Conservation (phyloP, 2,888 invertebrate species). For the Leptopterna dolabrata region DNA sequence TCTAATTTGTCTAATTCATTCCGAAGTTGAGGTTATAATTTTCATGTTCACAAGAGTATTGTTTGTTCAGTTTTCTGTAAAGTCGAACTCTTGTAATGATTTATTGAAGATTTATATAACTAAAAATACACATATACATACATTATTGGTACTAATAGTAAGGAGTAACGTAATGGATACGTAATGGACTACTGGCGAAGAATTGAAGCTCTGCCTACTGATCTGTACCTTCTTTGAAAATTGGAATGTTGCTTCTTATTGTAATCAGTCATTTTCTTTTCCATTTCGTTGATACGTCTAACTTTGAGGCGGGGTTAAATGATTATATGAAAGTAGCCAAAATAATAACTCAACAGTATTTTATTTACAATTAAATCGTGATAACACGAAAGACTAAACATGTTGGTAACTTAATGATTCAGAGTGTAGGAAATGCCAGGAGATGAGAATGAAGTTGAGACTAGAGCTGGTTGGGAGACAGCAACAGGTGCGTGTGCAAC, state of each 20-base stretch:
- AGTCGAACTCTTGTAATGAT: too few relatives aligned
- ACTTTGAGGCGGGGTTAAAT: background rate
- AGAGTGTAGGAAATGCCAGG: constrained; percentile 48
- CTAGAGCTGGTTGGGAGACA: constrained; percentile 51
- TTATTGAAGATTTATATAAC: too few relatives aligned
- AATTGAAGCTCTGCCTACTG: too few relatives aligned
- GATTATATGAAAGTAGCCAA: background rate
- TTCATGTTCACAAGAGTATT: too few relatives aligned
- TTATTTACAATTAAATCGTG: constrained; percentile 1
- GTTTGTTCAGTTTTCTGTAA: too few relatives aligned
- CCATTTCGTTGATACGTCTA: background rate
- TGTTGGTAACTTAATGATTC: constrained; percentile 39
- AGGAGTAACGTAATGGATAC: too few relatives aligned
- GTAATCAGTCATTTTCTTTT: background rate
- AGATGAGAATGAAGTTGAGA: constrained; percentile 55
- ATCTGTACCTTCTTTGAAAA: too few relatives aligned
- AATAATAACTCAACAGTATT: background rate
- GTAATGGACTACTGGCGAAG: too few relatives aligned
- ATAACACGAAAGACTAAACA: background rate
- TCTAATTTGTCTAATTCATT: too few relatives aligned
- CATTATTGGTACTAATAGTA: too few relatives aligned
- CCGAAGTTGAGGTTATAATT: too few relatives aligned
- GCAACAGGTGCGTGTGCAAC: constrained; percentile 46
- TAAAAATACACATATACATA: too few relatives aligned
- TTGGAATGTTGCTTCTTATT: background rate